Evolutionary conservation across 64 coral and sea anemone genomes (phyloP).

Genomic region (Montipora foliosa): DNA sequence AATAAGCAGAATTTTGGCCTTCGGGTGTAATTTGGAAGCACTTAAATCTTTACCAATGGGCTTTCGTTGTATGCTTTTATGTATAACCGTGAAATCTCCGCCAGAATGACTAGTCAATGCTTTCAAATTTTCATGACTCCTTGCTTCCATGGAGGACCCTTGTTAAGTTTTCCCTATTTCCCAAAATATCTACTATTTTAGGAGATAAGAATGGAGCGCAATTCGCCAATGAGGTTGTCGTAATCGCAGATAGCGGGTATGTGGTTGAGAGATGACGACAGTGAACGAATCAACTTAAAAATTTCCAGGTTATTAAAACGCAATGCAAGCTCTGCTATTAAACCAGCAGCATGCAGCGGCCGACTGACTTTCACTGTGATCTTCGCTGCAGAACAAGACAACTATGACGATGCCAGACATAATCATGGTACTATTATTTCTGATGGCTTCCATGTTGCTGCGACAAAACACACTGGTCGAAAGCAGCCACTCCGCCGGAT

Average conservation of each 20-base stretch:
- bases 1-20: neutral
- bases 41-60: neutral
- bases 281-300: constrained; percentile 26
- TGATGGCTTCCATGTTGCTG: neutral
- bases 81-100: neutral
- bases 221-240: constrained; percentile 10
- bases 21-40: neutral
- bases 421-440: neutral
- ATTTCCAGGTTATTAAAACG: constrained; percentile 27
- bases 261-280: neutral
- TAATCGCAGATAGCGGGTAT: constrained; percentile 9
- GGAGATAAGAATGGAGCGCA: neutral
- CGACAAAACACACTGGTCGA: neutral
- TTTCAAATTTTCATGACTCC: constrained; percentile 4
- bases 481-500: neutral
- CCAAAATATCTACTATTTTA: neutral
- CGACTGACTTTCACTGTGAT: neutral
- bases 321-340: neutral
- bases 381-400: neutral
- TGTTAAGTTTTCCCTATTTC: neutral
- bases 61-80: neutral
- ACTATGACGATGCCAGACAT: neutral
- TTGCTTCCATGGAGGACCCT: constrained; percentile 9
- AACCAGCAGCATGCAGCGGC: neutral
- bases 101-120: neutral